Base-by-base conservation (phyloP, 2,888 invertebrate genomes). In the Bellardia bayeri region DNA sequence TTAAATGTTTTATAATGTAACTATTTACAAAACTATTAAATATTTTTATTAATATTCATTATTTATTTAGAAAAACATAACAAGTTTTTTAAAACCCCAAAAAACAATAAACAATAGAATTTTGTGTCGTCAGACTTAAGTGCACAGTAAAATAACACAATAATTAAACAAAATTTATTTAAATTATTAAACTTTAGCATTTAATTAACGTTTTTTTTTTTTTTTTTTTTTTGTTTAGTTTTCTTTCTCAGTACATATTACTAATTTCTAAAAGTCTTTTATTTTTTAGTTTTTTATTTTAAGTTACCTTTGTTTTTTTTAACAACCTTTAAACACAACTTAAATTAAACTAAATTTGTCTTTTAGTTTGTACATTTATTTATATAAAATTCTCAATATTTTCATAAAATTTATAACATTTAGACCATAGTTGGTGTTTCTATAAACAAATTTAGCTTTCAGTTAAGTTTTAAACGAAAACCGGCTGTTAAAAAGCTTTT, bases 261-360 rank as follows among this genome's bases (percentile, higher is more conserved):
- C 6, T 54, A 45, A 8, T 79, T 58, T 61, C 3, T 11, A 13
- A 45, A 45, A 61, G 14, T 79, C n/a, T 56, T 30, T 11, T 14
- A 37, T 6, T 64, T 72, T 72, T 54, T n/a, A 30, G 16, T 72
- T 71, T 61, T 54, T 14, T 45, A 11, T 74, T 23, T 54, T 13
- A 14, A n/a, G 42, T 33, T 87, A 84, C 82, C 84, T 85, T 85
- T 74, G 37, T 71, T 76, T 63, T 66, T 71, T 40, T 6, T 14
- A 75, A 84, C 85, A 85, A 85, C 63, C 84, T 74, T 68, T 64
- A 8, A 42, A 56, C 85, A 87, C 82, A 79, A 84, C 83, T 85
- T 84, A 68, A 85, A 82, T 78, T 74, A 87, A 85, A 87, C 87
- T 87, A 82, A 87, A 75, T 79, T 82, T 82, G 51, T 74, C 49